phyloP scores from a whole-genome alignment of 2,113 vertebrate species.

The Stigmatopora nigra region DNA sequence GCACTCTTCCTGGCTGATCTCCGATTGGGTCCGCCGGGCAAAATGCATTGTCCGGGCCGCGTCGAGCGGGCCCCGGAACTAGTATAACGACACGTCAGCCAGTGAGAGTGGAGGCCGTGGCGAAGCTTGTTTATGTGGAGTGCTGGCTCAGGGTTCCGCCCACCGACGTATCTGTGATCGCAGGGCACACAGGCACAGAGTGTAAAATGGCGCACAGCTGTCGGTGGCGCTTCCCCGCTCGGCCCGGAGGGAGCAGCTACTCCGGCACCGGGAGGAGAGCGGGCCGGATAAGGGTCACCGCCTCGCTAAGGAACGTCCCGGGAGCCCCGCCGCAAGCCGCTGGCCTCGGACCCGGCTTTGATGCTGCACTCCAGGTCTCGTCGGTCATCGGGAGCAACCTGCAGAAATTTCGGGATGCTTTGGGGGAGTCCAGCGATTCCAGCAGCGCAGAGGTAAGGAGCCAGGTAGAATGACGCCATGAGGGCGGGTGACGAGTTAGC shows the following conservation, averaged over 20 bases:
- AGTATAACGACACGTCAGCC: slow-evolving; percentile 60
- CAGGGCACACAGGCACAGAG: slow-evolving; percentile 75
- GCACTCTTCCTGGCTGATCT: slow-evolving; percentile 41
- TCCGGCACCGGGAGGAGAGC: slow-evolving; percentile 85
- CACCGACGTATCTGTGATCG: slow-evolving; percentile 74
- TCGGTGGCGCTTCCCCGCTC: slow-evolving; percentile 99
- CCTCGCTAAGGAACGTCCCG: slow-evolving; percentile 72
- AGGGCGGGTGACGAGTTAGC: slow-evolving; percentile 32
- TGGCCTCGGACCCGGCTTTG: slow-evolving; percentile 85
- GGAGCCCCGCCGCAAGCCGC: slow-evolving; percentile 66
- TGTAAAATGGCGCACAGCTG: slow-evolving; percentile 99
- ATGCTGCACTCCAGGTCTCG: slow-evolving; percentile 91
- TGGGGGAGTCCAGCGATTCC: slow-evolving; percentile 86
- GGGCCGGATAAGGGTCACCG: slow-evolving; percentile 78
- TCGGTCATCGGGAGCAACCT: slow-evolving; percentile 91
- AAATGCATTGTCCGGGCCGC: slow-evolving; percentile 70
- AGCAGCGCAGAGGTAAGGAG: slow-evolving; percentile 86
- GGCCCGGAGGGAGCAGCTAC: slow-evolving; percentile 91
- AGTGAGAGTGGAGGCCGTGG: slow-evolving; percentile 52
- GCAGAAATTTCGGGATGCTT: slow-evolving; percentile 92
- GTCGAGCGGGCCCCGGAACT: slow-evolving; percentile 65
- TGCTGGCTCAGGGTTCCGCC: slow-evolving; percentile 78
- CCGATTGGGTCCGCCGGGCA: slow-evolving; percentile 48
- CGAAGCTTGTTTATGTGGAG: slow-evolving; percentile 61
- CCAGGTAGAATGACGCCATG: not conserved